Evolutionary conservation across 2,888 invertebrate genomes (phyloP).

Genomic region (Mellilla xanthometata): DNA sequence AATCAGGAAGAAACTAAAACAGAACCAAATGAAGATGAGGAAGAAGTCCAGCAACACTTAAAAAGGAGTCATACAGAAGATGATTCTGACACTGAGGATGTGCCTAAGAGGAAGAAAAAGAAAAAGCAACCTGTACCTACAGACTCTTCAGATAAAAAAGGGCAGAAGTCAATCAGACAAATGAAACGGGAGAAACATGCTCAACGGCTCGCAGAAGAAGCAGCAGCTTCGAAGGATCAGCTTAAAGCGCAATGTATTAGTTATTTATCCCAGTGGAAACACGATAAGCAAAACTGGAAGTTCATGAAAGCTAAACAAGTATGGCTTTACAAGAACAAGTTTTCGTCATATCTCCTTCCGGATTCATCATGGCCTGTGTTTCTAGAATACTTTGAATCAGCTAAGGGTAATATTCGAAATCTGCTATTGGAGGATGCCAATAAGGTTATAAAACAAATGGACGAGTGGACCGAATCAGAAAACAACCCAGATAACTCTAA

Average conservation of each 20-base stretch:
- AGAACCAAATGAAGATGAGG: slow-evolving; percentile 27
- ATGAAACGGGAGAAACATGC: slow-evolving; percentile 85
- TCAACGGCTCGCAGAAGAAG: slow-evolving; percentile 79
- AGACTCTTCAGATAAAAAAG: slow-evolving; percentile 60
- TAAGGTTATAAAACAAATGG: slow-evolving; percentile 84
- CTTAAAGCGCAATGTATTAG: slow-evolving; percentile 84
- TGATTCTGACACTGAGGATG: slow-evolving; percentile 52
- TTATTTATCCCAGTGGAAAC: slow-evolving; percentile 89
- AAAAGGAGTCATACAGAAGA: slow-evolving; percentile 43
- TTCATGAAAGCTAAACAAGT: slow-evolving; percentile 90
- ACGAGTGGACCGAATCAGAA: slow-evolving; percentile 74
- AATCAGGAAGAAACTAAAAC: slow-evolving; percentile 28
- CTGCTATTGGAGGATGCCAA: slow-evolving; percentile 84
- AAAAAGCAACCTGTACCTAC: slow-evolving; percentile 47
- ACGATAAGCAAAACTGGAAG: slow-evolving; percentile 87
- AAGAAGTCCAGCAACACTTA: slow-evolving; percentile 24
- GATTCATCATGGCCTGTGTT: slow-evolving; percentile 85
- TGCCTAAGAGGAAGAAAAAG: slow-evolving; percentile 59
- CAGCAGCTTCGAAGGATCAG: slow-evolving; percentile 75
- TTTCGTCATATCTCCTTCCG: slow-evolving; percentile 82
- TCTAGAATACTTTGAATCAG: slow-evolving; percentile 87
- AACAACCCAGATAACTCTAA: slow-evolving; percentile 21
- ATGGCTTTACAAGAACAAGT: slow-evolving; percentile 88
- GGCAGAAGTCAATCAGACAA: slow-evolving; percentile 84
- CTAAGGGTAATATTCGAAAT: slow-evolving; percentile 86